Conservation (phyloP, 2,113 vertebrate species). For the Jacana jacana region DNA sequence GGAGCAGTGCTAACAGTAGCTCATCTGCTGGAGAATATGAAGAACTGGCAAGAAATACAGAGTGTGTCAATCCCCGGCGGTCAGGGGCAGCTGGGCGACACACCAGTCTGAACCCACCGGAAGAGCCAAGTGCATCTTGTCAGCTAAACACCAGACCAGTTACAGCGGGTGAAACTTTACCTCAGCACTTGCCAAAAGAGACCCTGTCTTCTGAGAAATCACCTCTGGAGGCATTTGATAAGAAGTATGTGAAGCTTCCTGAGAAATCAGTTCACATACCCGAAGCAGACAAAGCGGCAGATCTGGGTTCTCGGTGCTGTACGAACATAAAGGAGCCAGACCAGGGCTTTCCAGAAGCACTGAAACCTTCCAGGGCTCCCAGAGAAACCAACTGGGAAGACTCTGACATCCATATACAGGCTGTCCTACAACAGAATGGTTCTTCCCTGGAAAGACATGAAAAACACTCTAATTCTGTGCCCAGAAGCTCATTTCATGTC, state of each 20-base stretch:
- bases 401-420: background rate
- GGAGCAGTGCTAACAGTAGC: background rate
- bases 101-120: background rate
- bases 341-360: background rate
- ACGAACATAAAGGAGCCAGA: background rate
- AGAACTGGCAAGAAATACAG: constrained; percentile 3
- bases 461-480: background rate
- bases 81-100: constrained; percentile 40
- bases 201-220: background rate
- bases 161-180: constrained; percentile 1
- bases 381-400: background rate
- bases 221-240: background rate
- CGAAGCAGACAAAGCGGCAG: background rate
- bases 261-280: background rate
- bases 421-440: background rate
- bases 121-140: constrained; percentile 52
- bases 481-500: background rate
- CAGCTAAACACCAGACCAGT: constrained; percentile 43
- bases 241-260: background rate
- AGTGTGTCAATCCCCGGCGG: background rate
- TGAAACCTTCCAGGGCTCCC: background rate
- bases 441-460: background rate
- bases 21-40: background rate
- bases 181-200: background rate
- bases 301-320: background rate